Conservation (phyloP, 2,888 invertebrate species). For the Sinopyrophorus schimmeli region DNA sequence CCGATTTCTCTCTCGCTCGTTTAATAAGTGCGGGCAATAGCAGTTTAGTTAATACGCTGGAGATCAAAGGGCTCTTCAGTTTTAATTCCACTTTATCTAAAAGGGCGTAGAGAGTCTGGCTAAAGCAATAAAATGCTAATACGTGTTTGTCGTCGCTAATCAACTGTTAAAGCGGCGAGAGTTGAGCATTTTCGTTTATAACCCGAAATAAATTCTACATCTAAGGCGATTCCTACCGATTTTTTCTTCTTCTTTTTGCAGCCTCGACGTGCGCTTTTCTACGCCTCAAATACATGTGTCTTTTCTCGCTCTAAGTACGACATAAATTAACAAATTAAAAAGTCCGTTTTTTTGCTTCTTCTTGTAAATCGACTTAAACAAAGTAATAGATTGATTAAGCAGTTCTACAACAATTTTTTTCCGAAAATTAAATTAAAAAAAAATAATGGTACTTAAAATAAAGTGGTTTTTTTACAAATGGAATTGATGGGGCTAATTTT, state of each 20-base stretch:
- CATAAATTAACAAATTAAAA: background rate
- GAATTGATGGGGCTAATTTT: no score
- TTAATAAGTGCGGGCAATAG: slow-evolving; percentile 55
- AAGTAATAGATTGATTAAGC: background rate
- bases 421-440: background rate
- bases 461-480: no score
- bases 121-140: slow-evolving; percentile 72
- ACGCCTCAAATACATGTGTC: slow-evolving; percentile 5
- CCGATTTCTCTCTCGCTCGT: slow-evolving; percentile 51
- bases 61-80: slow-evolving; percentile 60
- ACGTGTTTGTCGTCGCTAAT: slow-evolving; percentile 69
- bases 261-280: slow-evolving; percentile 7
- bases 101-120: slow-evolving; percentile 57
- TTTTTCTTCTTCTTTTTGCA: no score
- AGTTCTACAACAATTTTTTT: background rate
- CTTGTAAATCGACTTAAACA: no score
- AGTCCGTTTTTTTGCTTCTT: no score
- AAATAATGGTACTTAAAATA: no score
- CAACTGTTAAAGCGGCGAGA: slow-evolving; percentile 53
- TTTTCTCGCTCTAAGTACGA: background rate
- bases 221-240: no score
- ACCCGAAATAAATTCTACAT: slow-evolving; percentile 16
- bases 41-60: slow-evolving; percentile 56
- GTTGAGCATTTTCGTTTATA: slow-evolving; percentile 27
- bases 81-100: slow-evolving; percentile 63